Base-by-base conservation (phyloP, 2,113 vertebrate genomes). In the Loxodonta africana region DNA sequence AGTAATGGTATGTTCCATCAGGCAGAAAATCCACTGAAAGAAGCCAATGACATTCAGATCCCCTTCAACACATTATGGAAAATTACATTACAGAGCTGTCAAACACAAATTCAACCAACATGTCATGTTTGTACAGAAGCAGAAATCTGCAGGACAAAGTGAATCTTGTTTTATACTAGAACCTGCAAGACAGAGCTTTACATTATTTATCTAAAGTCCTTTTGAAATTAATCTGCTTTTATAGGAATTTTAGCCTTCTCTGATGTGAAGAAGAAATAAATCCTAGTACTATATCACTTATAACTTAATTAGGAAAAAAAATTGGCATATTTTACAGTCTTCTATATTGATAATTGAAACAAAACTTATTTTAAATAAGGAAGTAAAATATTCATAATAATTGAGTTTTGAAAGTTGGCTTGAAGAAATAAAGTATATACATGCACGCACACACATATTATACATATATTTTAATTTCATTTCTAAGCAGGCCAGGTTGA, bases 1-100 rank as follows among this genome's bases (percentile, higher is more conserved):
- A 95, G 63, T 71, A 74, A 85, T 85, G 28, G 41, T 82, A 84
- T 93, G 78, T 94, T 94, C 62, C 74, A 96, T 85, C 78, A 95
- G 78, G 95, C 65, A 88, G 92, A 96, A 95, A 93, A 95, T 93
- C 80, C 85, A 81, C 73, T 89, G 73, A 93, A 89, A 63, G 51
- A 94, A 91, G 67, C 69, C 87, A 91, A 48, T 48, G n/a, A 85
- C 80, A 93, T 90, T 91, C 86, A 92, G 82, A 94, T 97, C 87
- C 87, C 95, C 81, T 91, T 96, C 57, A 95, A 77, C 83, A 95
- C 78, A 86, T 95, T 91, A 83, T 95, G 65, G 57, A 96, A 96
- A 97, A 97, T 97, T 93, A 97, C 44, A 91, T 93, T 89, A 85
- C 30, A 91, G 83, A 85, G 37, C 87, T 93, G 87, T 95, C 62